Evolutionary conservation across 2,113 vertebrate genomes (phyloP), one percentile per base, ranked within the genome.

Genomic region (Paralichthys olivaceus): DNA sequence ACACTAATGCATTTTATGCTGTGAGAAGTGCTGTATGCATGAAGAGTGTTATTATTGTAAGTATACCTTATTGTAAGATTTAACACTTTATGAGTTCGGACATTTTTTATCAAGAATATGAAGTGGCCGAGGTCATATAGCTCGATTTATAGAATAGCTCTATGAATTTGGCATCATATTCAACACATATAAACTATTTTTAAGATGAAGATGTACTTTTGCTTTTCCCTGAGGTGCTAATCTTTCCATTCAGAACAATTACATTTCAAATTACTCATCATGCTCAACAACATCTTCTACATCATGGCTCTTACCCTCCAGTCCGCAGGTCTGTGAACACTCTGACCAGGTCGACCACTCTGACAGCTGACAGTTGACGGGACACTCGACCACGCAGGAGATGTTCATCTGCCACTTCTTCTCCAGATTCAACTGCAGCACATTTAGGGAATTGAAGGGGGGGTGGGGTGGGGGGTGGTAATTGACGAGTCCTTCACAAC

Each of bases 281-380:
- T 43, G 32, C 9, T 34, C 7, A 34, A 34, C 2, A 7, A 9
- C 32, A 34, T 6, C 7, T 34, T 34, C 8, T 8, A 34, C 1
- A 9, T 34, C 32, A 7, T 2, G 32, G 32, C 32, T 49, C 93
- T 80, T 77, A 99, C 98, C 98, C 72, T 96, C 94, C 29, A 99
- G 95, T 54, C 98, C 97, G 77, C 98, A 99, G 12, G 94, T 95
- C 86, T 97, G 96, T 0, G 97, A 98, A 58, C 98, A 99, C 55
- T 95, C 94, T 0, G 97, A 98, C 98, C 98, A 99, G 1, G 87
- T 2, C 0, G 97, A 97, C 98, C 98, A 99, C 17, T 96, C 98
- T 0, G 98, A 98, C 60, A 99, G 96, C 91, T 97, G 97, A 62
- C 98, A 99, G 94, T 99, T 99, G 73, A 99, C 94, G 1, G 98